Percentiles rank a stretch among this genome's conserved stretches.
Conservation (phyloP, 2,113 vertebrate genomes). For the Telmatochromis sp. region DNA sequence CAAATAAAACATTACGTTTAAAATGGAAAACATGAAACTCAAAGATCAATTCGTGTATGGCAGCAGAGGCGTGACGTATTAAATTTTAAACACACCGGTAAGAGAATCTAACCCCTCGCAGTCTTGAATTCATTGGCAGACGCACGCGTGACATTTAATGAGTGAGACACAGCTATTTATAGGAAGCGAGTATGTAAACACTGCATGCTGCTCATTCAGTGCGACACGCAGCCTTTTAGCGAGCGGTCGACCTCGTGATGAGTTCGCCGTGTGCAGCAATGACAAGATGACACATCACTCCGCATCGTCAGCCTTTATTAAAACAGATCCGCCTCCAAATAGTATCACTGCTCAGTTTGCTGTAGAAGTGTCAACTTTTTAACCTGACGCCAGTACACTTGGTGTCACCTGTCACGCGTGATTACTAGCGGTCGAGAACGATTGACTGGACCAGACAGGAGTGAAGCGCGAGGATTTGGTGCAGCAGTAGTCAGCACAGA, state of each 20-base stretch:
- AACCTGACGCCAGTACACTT: background rate
- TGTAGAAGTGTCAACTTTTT: background rate
- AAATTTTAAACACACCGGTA: background rate
- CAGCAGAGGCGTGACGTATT: background rate
- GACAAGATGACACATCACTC: background rate
- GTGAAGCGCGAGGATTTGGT: background rate
- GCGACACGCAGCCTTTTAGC: background rate
- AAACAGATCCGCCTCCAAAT: background rate
- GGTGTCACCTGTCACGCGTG: background rate
- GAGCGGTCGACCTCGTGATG: slow-evolving; percentile 3
- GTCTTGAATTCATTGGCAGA: background rate
- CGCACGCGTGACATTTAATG: background rate
- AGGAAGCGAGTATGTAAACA: background rate
- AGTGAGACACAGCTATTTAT: background rate
- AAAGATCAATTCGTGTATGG: background rate
- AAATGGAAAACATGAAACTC: background rate
- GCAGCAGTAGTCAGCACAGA: background rate
- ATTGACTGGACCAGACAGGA: background rate
- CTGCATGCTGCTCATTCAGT: background rate
- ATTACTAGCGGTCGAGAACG: background rate
- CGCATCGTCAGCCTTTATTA: background rate
- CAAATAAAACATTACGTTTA: background rate
- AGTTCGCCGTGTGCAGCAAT: background rate
- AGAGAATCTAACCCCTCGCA: background rate
- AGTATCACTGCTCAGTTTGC: background rate